Conservation (phyloP, 2,797 vertebrate genomes). For the Rhinella marina region DNA sequence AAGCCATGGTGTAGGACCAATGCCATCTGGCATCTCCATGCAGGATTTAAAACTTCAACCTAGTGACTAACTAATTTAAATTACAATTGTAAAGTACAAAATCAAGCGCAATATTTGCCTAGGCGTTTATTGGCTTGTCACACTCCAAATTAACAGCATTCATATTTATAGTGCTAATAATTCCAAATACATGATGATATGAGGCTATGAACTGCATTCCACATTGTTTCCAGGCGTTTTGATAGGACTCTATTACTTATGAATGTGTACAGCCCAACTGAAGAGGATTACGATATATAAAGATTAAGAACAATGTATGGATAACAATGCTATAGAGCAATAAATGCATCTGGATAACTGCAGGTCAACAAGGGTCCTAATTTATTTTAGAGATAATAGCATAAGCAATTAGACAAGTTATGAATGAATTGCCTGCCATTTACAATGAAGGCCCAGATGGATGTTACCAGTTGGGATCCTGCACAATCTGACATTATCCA, state of each 20-base stretch:
- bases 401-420: background rate
- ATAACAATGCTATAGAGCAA: background rate
- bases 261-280: background rate
- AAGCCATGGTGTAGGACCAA: slow-evolving; percentile 23
- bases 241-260: too few species aligned
- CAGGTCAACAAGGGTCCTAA: background rate
- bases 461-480: too few species aligned
- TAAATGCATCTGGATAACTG: background rate
- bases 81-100: slow-evolving; percentile 27
- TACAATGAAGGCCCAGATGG: too few species aligned
- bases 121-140: background rate
- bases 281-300: background rate
- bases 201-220: background rate
- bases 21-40: slow-evolving; percentile 14
- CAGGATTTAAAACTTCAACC: slow-evolving; percentile 14
- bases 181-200: background rate
- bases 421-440: too few species aligned
- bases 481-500: too few species aligned
- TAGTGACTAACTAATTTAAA: slow-evolving; percentile 33
- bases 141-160: background rate
- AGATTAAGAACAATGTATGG: background rate
- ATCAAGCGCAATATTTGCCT: background rate
- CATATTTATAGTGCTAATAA: background rate
- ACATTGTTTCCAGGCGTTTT: background rate
- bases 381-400: background rate